These are phyloP conservation scores for Crossocerus cetratus DNA, from an alignment of 2,888 invertebrate genomes.

Conservation along the genomic window DNA sequence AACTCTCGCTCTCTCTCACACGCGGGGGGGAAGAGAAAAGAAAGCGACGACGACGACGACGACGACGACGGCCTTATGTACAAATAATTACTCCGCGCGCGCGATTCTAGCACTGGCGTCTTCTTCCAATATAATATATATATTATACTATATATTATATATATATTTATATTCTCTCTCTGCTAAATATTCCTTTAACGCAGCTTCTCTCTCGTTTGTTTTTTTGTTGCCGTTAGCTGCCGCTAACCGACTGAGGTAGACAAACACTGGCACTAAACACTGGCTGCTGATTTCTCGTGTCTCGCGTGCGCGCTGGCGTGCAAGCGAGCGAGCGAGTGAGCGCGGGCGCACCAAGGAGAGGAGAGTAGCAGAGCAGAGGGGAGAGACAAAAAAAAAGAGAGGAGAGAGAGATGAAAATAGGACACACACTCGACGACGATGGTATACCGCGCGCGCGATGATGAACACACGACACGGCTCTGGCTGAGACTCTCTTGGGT, in stretches of 20 bases:
- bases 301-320: conserved; percentile 32
- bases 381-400: conserved; percentile 40
- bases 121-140: conserved; percentile 32
- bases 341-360: conserved; percentile 35
- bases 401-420: conserved; percentile 51
- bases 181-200: conserved; percentile 46
- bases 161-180: conserved; percentile 46
- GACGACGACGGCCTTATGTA: conserved; percentile 36
- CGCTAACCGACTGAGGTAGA: conserved; percentile 60
- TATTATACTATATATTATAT: conserved; percentile 44
- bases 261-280: conserved; percentile 64
- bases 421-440: conserved; percentile 37
- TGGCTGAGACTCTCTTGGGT: conserved; percentile 27
- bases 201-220: conserved; percentile 46
- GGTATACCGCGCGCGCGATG: conserved; percentile 31
- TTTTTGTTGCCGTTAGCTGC: conserved; percentile 37
- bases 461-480: conserved; percentile 38
- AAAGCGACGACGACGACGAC: no score
- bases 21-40: conserved; percentile 30
- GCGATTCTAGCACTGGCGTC: conserved; percentile 43
- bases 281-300: conserved; percentile 51
- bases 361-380: conserved; percentile 32
- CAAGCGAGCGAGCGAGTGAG: conserved; percentile 33
- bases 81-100: conserved; percentile 35
- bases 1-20: conserved; percentile 39